Conservation (phyloP, 2,113 vertebrate genomes). For the Sylvilagus bachmani region DNA sequence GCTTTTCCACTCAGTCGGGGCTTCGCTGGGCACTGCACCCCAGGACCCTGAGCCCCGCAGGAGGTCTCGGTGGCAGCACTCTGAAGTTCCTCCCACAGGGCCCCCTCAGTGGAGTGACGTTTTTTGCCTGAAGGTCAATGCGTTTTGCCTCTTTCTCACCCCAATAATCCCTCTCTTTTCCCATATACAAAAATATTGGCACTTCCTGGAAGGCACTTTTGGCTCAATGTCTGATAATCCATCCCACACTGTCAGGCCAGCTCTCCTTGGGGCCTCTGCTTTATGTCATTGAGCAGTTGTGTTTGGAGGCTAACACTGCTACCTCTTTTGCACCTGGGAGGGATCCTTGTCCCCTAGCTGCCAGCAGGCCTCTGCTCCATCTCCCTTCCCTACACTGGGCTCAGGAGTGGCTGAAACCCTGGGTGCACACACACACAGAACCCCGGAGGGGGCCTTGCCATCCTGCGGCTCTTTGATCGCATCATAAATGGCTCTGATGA, state of each 20-base stretch:
- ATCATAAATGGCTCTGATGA: conserved; percentile 38
- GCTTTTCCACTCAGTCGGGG: not conserved
- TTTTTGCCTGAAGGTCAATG: conserved; percentile 42
- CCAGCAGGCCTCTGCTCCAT: not conserved
- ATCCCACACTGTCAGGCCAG: conserved; percentile 37
- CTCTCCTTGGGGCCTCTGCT: conserved; percentile 46
- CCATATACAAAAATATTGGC: conserved; percentile 69
- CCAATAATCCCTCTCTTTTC: conserved; percentile 45
- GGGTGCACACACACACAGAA: not conserved
- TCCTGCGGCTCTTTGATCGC: not conserved
- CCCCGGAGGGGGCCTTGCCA: not conserved
- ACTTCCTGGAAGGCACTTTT: conserved; percentile 78
- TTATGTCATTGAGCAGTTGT: conserved; percentile 34
- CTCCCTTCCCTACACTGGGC: not conserved
- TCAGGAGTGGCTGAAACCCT: not conserved
- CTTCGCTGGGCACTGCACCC: not conserved
- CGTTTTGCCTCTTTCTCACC: conserved; percentile 28
- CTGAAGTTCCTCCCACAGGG: not conserved
- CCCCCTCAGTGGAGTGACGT: not conserved
- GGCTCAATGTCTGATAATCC: conserved; percentile 68
- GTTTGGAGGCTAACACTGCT: not conserved
- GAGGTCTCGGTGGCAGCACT: conserved; percentile 5
- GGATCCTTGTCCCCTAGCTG: not conserved
- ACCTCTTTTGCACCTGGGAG: conserved; percentile 28
- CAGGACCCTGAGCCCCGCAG: not conserved